phyloP scores from a whole-genome alignment of 2,113 vertebrate species.

The Tursiops truncatus region DNA sequence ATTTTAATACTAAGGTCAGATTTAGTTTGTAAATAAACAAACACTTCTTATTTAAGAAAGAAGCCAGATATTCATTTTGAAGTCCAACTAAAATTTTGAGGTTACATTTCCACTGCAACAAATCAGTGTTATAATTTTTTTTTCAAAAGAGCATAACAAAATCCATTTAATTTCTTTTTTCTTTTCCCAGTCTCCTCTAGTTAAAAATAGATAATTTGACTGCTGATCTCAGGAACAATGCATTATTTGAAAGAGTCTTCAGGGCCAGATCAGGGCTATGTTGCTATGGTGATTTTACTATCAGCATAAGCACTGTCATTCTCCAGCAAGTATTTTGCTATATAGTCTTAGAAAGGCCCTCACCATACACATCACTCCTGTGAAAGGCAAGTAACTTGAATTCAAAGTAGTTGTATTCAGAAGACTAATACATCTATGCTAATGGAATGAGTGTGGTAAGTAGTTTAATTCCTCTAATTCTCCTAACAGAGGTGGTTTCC shows the following conservation, averaged over 20 bases:
- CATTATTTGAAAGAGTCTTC: background rate
- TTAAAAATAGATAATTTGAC: background rate
- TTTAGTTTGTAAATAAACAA: background rate
- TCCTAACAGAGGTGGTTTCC: background rate
- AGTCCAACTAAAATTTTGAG: background rate
- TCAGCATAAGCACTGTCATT: background rate
- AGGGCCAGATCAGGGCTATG: background rate
- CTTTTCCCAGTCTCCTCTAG: background rate
- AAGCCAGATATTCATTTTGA: background rate
- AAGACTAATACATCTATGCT: background rate
- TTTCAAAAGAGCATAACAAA: background rate
- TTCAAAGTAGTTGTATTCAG: background rate
- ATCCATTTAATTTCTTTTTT: background rate
- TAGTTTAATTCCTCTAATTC: background rate
- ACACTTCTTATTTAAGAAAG: background rate
- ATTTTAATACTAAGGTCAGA: background rate
- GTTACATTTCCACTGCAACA: background rate
- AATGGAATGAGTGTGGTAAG: background rate
- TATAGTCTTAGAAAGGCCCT: background rate
- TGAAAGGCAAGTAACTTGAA: background rate
- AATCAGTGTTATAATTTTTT: background rate
- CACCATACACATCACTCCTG: background rate
- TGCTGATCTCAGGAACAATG: background rate
- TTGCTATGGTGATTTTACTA: background rate
- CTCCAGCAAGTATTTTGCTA: background rate